Percentiles rank a stretch among this genome's conserved stretches.
These are phyloP conservation scores for Ennomos erosarius DNA, from an alignment of 2,888 invertebrate genomes.

Conservation along the genomic window DNA sequence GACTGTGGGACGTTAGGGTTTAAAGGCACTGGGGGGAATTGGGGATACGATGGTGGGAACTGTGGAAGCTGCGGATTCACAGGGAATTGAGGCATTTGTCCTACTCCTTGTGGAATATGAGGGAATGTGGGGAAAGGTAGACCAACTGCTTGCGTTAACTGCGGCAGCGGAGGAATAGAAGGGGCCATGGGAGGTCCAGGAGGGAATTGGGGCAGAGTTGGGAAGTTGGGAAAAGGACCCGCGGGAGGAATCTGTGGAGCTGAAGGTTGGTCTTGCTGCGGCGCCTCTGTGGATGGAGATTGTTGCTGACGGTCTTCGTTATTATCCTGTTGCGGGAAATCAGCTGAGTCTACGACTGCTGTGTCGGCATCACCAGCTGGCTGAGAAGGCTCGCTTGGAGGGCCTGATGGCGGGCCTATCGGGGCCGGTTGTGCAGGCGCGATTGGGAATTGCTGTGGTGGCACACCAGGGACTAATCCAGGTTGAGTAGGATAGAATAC, in stretches of 20 bases:
- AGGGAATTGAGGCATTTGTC: conserved; percentile 35
- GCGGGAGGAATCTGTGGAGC: conserved; percentile 44
- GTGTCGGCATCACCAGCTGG: conserved; percentile 66
- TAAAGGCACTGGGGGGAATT: conserved; percentile 52
- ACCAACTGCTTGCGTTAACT: conserved; percentile 44
- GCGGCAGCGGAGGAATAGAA: conserved; percentile 23
- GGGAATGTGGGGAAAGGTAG: conserved; percentile 48
- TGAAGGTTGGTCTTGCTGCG: conserved; percentile 45
- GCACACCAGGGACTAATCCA: conserved; percentile 43
- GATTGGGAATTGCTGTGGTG: conserved; percentile 46
- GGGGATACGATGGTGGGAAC: conserved; percentile 45
- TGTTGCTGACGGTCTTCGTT: conserved; percentile 45
- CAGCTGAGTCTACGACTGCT: conserved; percentile 73
- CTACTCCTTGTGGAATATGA: conserved; percentile 13
- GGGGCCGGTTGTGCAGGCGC: conserved; percentile 22
- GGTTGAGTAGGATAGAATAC: conserved; percentile 56
- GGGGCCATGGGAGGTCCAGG: conserved; percentile 14
- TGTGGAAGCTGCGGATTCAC: conserved; percentile 45
- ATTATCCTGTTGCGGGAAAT: conserved; percentile 44
- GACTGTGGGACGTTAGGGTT: conserved; percentile 46
- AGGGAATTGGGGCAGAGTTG: conserved; percentile 36
- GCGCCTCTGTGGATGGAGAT: conserved; percentile 37
- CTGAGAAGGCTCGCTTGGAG: conserved; percentile 46
- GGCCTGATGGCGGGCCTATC: conserved; percentile 30
- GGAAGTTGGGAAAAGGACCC: conserved; percentile 46